Evolutionary conservation across 2,797 vertebrate species (phyloP), one percentile per base, ranked within the genome.

Genomic region (Enteromius viviparus): DNA sequence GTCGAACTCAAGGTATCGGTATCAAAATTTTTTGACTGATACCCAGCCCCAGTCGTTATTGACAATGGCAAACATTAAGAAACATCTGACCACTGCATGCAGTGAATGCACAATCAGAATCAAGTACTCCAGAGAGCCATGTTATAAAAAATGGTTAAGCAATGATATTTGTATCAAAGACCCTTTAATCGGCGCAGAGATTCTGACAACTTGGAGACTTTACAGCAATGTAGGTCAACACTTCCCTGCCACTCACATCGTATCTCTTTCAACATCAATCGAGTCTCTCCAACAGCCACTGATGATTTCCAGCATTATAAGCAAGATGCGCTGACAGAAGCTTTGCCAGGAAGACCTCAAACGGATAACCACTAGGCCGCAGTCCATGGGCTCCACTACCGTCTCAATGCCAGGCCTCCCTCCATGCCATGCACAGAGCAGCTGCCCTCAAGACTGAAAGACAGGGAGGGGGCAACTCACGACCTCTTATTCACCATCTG

Each of bases 221-320:
- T 88, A 87, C 88, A 89, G 86, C 84, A 92, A 95, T 94, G 88
- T 94, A 94, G 94, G 94, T 95, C 94, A 95, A 88, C 89, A 84
- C 91, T 94, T 90, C 87, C 90, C 92, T 88, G 85, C 74, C 69
- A 42, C 68, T 82, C 87, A 76, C 55, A 77, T 88, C 66, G 8
- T 79, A 76, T 90, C 90, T 91, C 91, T 92, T 87, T 89, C 85
- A 75, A 84, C 69, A 69, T 91, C 82, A 65, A 90, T 82, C 69
- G 64, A 29, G 37, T 78, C 49, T 58, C 77, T 83, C 80, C 65
- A 65, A 23, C 32, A 76, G 65, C 84, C 62, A 78, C 74, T 8
- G 26, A 71, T 66, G 21, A 77, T 62, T 65, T 80, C 82, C 68
- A 70, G 80, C 45, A 34, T 74, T 71, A 78, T 69, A 47, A 85